Conservation (phyloP, 2,888 invertebrate genomes). For the Dynastes tityus region DNA sequence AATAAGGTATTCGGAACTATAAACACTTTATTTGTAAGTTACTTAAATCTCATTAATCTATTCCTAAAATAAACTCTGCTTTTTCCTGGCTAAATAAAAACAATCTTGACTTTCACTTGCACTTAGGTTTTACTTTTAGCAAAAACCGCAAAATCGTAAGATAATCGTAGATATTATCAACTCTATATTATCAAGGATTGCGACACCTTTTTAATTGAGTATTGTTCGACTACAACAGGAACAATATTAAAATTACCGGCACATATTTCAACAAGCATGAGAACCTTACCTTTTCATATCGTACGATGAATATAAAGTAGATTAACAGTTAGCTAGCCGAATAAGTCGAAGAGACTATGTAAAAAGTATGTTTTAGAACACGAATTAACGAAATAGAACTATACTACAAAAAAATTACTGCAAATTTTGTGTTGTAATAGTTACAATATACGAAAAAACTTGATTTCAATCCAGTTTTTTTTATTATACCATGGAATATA, state of each 20-base stretch:
- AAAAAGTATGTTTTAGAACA: too few relatives aligned
- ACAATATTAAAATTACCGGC: conserved; percentile 8
- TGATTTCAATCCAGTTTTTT: too few relatives aligned
- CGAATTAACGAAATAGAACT: too few relatives aligned
- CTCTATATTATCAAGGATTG: not conserved
- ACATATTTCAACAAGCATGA: conserved; percentile 1
- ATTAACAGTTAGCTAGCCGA: conserved; percentile 17
- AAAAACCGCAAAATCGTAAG: not conserved
- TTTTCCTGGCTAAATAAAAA: not conserved
- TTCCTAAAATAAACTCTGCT: too few relatives aligned
- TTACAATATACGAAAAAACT: too few relatives aligned
- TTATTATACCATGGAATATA: too few relatives aligned
- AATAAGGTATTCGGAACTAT: too few relatives aligned
- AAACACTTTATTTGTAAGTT: too few relatives aligned
- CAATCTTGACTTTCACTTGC: not conserved
- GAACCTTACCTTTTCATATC: conserved; percentile 8
- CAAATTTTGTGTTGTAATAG: too few relatives aligned
- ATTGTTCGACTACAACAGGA: not conserved
- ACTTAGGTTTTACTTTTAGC: not conserved
- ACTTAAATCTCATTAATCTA: too few relatives aligned
- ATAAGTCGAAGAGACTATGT: not conserved
- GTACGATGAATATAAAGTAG: conserved; percentile 25
- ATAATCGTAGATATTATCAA: not conserved
- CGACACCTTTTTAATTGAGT: not conserved
- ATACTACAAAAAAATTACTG: too few relatives aligned